Base-by-base conservation (phyloP, 2,113 vertebrate genomes). In the Synchiropus splendidus region DNA sequence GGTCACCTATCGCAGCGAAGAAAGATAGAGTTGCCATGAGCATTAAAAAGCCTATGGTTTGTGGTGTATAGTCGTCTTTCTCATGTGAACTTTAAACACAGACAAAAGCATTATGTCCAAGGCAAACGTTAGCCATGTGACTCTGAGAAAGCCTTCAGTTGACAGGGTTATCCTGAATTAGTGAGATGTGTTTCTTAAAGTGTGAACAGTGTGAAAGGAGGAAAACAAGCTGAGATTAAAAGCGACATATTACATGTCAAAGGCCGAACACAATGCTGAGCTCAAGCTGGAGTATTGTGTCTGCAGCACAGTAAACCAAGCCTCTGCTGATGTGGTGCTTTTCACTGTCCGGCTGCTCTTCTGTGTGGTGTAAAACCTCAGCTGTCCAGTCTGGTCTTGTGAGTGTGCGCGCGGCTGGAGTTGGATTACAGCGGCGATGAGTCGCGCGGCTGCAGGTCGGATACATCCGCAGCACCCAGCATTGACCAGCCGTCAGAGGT, bases 401-500 rank as follows among this genome's bases (percentile, higher is more conserved):
- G 36, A 36, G 52, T 36, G 48, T 31, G 57, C 36, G 31, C 27
- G 36, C 37, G 32, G 16, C 12, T 59, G 60, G 67, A 70, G 72
- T 79, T 72, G 77, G 75, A 77, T 83, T 83, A 80, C 77, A 75
- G 66, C 59, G 67, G 73, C 71, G 75, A 77, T 70, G 72, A 77
- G 79, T 77, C 40, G 74, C 62, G 66, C 78, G 74, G 72, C 77
- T 72, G 58, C 15, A 42, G 77, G 79, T 71, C 61, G 79, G 79
- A 78, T 78, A 77, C 66, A 67, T 80, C 74, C 75, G 81, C 72
- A 77, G 71, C 76, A 74, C 55, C 64, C 55, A 72, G 74, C 80
- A 84, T 83, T 84, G 80, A 84, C 80, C 80, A 83, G 74, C 48
- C 58, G 70, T 60, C 72, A 64, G 81, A 81, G 79, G 77, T 81